A percentile compares a stretch with the other conserved stretches of the same genome.
phyloP scores from a whole-genome alignment of 2,797 vertebrate species.

The Denticeps clupeoides region DNA sequence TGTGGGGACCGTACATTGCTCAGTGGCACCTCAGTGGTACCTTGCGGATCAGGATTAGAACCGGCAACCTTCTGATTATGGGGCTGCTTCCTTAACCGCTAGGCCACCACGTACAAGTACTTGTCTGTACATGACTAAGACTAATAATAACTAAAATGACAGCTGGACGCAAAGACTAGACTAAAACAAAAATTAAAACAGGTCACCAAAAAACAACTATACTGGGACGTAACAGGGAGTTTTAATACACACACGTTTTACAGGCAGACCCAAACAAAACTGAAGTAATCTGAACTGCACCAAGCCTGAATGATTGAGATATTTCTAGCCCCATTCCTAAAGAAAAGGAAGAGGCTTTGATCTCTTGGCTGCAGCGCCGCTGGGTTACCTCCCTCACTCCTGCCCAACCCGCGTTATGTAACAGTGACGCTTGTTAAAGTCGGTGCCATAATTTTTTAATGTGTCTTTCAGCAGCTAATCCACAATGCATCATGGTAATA shows the following conservation, averaged over 20 bases:
- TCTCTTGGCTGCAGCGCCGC: background rate
- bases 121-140: no score
- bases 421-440: slow-evolving; percentile 38
- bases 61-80: no score
- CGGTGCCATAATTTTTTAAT: slow-evolving; percentile 45
- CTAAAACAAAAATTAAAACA: no score
- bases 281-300: background rate
- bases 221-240: background rate
- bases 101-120: no score
- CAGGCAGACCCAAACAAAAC: background rate
- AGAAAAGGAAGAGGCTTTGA: slow-evolving; percentile 10
- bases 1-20: no score
- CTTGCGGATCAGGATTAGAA: no score
- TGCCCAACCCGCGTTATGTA: slow-evolving; percentile 33
- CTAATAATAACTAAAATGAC: no score
- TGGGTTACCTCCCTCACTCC: background rate
- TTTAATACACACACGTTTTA: background rate
- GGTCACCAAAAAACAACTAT: background rate
- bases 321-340: no score
- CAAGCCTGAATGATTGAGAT: no score
- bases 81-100: no score
- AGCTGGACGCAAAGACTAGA: no score
- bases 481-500: slow-evolving; percentile 33
- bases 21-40: no score
- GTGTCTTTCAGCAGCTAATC: slow-evolving; percentile 32